These are phyloP conservation scores for Orchesellides sinensis DNA, from an alignment of 2,888 invertebrate genomes.

Conservation along the genomic window DNA sequence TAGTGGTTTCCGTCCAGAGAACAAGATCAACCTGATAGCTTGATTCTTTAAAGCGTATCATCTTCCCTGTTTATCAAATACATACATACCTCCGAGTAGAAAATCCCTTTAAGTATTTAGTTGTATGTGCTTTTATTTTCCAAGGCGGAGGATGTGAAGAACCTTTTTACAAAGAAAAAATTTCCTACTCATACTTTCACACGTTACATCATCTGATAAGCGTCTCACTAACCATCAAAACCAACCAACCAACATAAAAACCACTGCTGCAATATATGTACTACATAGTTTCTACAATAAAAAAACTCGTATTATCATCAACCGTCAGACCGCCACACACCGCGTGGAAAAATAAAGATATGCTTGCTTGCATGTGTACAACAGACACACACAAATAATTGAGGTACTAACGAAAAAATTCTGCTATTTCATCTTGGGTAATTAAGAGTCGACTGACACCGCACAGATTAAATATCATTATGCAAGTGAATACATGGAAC, in stretches of 20 bases:
- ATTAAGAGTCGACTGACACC: conserved; percentile 54
- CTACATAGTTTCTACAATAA: neutral
- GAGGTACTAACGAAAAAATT: conserved; percentile 19
- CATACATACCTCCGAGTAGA: too few relatives aligned
- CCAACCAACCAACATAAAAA: conserved; percentile 26
- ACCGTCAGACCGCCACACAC: conserved; percentile 53
- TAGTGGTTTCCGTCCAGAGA: conserved; percentile 40
- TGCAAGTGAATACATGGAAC: neutral
- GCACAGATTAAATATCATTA: conserved; percentile 40
- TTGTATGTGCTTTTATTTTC: too few relatives aligned
- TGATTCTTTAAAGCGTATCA: conserved; percentile 7
- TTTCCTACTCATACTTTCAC: conserved; percentile 27
- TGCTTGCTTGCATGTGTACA: conserved; percentile 40
- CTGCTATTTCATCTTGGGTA: conserved; percentile 63
- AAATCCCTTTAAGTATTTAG: too few relatives aligned
- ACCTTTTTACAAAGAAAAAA: conserved; percentile 16
- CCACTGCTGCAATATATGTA: neutral
- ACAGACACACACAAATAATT: conserved; percentile 2
- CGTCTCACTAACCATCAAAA: conserved; percentile 35
- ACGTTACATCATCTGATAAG: conserved; percentile 61
- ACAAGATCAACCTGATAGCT: conserved; percentile 45
- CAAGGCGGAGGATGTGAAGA: neutral
- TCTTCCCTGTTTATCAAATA: too few relatives aligned
- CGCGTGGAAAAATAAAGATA: conserved; percentile 42
- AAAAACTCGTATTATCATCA: conserved; percentile 36